Conservation (phyloP, 2,888 invertebrate genomes). For the Orthosia cruda region DNA sequence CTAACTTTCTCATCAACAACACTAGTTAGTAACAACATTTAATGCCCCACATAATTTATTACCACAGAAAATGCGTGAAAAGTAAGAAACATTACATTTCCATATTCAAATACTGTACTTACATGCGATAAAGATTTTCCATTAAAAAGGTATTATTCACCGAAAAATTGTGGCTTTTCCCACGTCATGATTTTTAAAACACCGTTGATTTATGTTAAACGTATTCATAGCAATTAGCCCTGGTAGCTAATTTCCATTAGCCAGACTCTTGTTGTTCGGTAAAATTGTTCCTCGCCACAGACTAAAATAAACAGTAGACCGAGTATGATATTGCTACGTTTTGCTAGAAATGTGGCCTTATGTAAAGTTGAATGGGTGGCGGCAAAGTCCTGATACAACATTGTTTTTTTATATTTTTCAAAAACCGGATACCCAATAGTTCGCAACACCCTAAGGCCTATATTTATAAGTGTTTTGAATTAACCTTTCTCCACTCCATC, state of each 20-base stretch:
- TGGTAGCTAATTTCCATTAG: slow-evolving; percentile 82
- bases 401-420: too few species aligned
- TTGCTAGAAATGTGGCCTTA: not conserved
- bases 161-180: slow-evolving; percentile 63
- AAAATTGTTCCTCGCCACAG: slow-evolving; percentile 69
- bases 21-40: slow-evolving; percentile 32
- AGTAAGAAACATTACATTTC: slow-evolving; percentile 55
- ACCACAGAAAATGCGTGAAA: slow-evolving; percentile 34
- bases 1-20: slow-evolving; percentile 21
- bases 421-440: not conserved
- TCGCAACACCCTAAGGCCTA: not conserved
- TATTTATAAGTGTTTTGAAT: too few species aligned
- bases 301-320: slow-evolving; percentile 56
- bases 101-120: slow-evolving; percentile 67
- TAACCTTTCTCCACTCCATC: too few species aligned
- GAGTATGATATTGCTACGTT: slow-evolving; percentile 25
- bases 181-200: slow-evolving; percentile 81
- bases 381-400: too few species aligned
- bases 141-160: slow-evolving; percentile 67
- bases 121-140: slow-evolving; percentile 64
- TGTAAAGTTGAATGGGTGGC: not conserved
- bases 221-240: slow-evolving; percentile 83
- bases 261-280: slow-evolving; percentile 75
- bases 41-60: slow-evolving; percentile 48
- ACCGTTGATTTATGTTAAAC: slow-evolving; percentile 81